Evolutionary conservation across 2,888 invertebrate genomes (phyloP).

Genomic region (Cryptosula pallasiana): DNA sequence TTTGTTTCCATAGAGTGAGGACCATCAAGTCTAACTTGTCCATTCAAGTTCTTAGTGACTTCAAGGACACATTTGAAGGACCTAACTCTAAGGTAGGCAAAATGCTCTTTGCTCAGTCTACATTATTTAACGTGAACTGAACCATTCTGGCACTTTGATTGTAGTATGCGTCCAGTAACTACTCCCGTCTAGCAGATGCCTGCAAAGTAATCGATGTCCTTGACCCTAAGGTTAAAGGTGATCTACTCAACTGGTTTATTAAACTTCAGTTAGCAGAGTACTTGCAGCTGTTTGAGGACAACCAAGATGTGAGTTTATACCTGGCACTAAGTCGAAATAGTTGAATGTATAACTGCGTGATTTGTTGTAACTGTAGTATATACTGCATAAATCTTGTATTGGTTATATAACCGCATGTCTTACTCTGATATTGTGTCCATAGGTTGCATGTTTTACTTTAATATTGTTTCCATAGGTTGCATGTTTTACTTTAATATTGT

Average conservation of each 20-base stretch:
- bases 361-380: no score
- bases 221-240: slow-evolving; percentile 77
- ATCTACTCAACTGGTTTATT: slow-evolving; percentile 86
- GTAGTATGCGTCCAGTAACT: slow-evolving; percentile 51
- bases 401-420: no score
- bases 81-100: slow-evolving; percentile 51
- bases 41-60: slow-evolving; percentile 82
- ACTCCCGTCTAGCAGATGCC: slow-evolving; percentile 61
- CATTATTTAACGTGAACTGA: no score
- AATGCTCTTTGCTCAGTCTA: neutral
- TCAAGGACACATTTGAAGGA: slow-evolving; percentile 69
- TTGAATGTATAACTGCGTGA: no score
- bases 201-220: slow-evolving; percentile 79
- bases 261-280: slow-evolving; percentile 83
- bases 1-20: slow-evolving; percentile 58
- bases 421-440: neutral
- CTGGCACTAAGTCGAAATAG: no score
- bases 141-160: no score
- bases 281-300: slow-evolving; percentile 83
- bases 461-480: no score
- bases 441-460: no score
- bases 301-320: slow-evolving; percentile 69
- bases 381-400: no score
- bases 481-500: no score
- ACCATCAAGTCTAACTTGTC: slow-evolving; percentile 72